Evolutionary conservation across 2,113 vertebrate species (phyloP).

Genomic region (Chloebia gouldiae): DNA sequence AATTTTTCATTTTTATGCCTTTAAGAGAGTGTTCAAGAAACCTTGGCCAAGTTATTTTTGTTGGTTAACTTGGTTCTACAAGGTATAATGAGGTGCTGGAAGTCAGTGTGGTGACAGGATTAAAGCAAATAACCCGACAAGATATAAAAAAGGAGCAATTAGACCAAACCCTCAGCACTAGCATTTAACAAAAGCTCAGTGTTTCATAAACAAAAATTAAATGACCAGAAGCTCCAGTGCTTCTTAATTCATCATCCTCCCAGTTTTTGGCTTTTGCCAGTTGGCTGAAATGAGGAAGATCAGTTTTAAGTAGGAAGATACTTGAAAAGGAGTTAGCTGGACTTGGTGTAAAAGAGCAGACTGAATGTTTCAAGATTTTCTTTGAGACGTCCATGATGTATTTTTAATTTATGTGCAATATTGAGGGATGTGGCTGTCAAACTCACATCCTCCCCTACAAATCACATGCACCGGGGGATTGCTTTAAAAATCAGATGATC

Average conservation of each 20-base stretch:
- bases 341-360: not conserved
- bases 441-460: not conserved
- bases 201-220: not conserved
- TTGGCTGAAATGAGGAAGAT: not conserved
- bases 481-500: not conserved
- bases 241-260: not conserved
- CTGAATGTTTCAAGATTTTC: not conserved
- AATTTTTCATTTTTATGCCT: not conserved
- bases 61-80: not conserved
- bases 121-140: not conserved
- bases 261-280: not conserved
- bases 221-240: too few relatives aligned
- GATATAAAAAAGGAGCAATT: not conserved
- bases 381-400: not conserved
- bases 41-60: not conserved
- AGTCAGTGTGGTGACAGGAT: not conserved
- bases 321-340: not conserved
- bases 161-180: not conserved
- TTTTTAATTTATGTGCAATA: not conserved
- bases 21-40: not conserved
- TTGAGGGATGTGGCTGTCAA: not conserved
- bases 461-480: not conserved
- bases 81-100: not conserved
- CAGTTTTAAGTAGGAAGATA: not conserved
- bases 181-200: not conserved